These are phyloP conservation scores for Dipodomys ordii DNA, from an alignment of 2,113 vertebrate genomes.

Conservation along the genomic window DNA sequence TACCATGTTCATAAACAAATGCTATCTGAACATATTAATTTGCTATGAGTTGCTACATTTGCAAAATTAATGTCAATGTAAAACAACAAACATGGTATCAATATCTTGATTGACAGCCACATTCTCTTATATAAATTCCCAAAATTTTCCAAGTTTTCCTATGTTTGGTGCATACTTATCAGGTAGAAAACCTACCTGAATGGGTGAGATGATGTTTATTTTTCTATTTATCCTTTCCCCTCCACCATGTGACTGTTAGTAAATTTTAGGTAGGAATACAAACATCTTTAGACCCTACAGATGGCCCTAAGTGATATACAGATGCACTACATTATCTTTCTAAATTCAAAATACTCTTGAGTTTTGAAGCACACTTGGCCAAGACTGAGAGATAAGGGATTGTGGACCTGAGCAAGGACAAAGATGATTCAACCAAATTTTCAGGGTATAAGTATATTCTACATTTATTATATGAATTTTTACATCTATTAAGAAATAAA, in stretches of 20 bases:
- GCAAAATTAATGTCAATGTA: not conserved
- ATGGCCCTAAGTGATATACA: not conserved
- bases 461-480: not conserved
- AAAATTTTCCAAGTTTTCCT: not conserved
- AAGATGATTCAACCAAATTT: constrained; percentile 60
- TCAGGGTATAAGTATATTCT: not conserved
- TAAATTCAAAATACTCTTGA: constrained; percentile 57
- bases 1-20: not conserved
- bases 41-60: not conserved
- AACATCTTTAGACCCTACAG: not conserved
- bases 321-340: constrained; percentile 48
- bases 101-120: not conserved
- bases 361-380: constrained; percentile 55
- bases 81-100: not conserved
- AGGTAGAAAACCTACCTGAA: not conserved
- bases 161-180: not conserved
- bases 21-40: not conserved
- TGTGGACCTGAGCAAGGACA: constrained; percentile 60
- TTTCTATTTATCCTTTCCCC: not conserved
- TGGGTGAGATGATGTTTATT: not conserved
- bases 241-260: not conserved
- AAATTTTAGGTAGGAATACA: no score
- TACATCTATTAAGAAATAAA: not conserved
- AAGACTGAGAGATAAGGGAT: constrained; percentile 54
- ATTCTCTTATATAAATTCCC: constrained; percentile 45